These are phyloP conservation scores for Aphrophora alni DNA, from an alignment of 2,888 invertebrate genomes.

Conservation along the genomic window DNA sequence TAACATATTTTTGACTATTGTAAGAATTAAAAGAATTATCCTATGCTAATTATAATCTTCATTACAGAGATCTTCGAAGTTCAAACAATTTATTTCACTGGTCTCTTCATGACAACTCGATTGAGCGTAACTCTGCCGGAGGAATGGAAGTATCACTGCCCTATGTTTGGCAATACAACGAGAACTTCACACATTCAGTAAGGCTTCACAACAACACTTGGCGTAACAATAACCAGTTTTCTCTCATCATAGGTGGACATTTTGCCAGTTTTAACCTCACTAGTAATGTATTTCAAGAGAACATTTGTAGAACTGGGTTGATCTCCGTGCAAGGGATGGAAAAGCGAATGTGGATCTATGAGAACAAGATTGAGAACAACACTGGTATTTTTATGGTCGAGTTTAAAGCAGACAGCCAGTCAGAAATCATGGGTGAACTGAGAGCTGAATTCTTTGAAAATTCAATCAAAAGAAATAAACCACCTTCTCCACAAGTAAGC, in stretches of 20 bases:
- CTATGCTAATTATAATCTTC: slow-evolving; percentile 17
- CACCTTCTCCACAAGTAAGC: slow-evolving; percentile 48
- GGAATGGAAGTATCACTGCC: slow-evolving; percentile 91
- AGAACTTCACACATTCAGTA: slow-evolving; percentile 91
- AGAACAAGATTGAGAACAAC: slow-evolving; percentile 81
- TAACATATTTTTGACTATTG: too few relatives aligned
- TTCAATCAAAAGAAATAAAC: slow-evolving; percentile 73
- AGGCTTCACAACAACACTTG: slow-evolving; percentile 88
- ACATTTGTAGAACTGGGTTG: slow-evolving; percentile 81
- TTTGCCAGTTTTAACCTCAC: slow-evolving; percentile 85
- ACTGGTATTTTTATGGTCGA: slow-evolving; percentile 84
- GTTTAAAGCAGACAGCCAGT: slow-evolving; percentile 89
- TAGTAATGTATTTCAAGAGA: slow-evolving; percentile 82
- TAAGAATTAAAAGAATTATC: too few relatives aligned
- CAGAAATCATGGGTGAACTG: slow-evolving; percentile 87
- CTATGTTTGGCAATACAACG: slow-evolving; percentile 94
- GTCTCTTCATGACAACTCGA: slow-evolving; percentile 82
- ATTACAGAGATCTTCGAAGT: slow-evolving; percentile 81
- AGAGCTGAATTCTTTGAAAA: slow-evolving; percentile 81
- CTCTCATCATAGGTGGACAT: slow-evolving; percentile 88
- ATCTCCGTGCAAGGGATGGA: slow-evolving; percentile 93
- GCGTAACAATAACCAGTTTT: slow-evolving; percentile 84
- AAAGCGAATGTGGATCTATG: slow-evolving; percentile 85
- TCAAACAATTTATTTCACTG: slow-evolving; percentile 98
- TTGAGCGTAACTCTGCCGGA: slow-evolving; percentile 84